Percentiles rank a stretch among this genome's conserved stretches.
These are phyloP conservation scores for Mesoligia furuncula DNA, from an alignment of 2,888 invertebrate genomes.

Conservation along the genomic window DNA sequence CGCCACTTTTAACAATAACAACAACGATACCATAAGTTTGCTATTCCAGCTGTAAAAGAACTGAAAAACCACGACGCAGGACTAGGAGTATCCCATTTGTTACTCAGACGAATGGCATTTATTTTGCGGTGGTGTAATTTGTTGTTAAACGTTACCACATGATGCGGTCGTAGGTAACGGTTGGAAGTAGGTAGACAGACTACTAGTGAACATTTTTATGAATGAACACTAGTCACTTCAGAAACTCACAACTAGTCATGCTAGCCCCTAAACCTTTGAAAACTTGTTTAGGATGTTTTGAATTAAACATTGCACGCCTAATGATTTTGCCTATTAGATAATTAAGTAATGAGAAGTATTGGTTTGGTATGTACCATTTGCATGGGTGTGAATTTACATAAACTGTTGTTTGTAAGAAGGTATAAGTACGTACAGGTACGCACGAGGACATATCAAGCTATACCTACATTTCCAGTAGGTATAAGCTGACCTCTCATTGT, in stretches of 20 bases:
- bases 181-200: background rate
- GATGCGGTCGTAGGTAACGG: slow-evolving; percentile 19
- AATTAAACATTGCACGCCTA: background rate
- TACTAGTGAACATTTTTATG: slow-evolving; percentile 21
- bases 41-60: background rate
- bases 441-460: too few relatives aligned
- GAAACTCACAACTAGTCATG: slow-evolving; percentile 5
- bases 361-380: background rate
- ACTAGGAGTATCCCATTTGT: slow-evolving; percentile 4
- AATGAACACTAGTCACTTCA: slow-evolving; percentile 24
- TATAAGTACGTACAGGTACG: background rate
- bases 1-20: background rate
- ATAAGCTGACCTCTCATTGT: too few relatives aligned
- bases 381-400: slow-evolving; percentile 2
- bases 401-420: background rate
- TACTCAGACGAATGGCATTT: slow-evolving; percentile 30
- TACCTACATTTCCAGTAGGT: too few relatives aligned
- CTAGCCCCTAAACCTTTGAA: background rate
- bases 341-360: background rate
- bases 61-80: background rate
- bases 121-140: slow-evolving; percentile 19
- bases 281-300: slow-evolving; percentile 3
- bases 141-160: slow-evolving; percentile 28
- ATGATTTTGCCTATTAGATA: background rate
- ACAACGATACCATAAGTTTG: background rate